These are phyloP conservation scores for Helobdella robusta DNA, from an alignment of 2,888 invertebrate species.

Conservation along the genomic window DNA sequence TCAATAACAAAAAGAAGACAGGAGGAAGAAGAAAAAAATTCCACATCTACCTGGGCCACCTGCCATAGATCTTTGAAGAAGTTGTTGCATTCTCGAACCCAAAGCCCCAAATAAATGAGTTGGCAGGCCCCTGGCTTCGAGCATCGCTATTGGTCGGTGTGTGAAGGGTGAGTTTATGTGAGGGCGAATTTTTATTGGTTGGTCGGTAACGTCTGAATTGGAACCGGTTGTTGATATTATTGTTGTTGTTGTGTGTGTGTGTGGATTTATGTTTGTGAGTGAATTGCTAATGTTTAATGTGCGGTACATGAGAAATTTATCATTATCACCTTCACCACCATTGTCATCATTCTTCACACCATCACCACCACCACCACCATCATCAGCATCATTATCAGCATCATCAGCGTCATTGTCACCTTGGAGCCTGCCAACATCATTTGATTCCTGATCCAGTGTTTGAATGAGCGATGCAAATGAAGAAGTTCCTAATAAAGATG, in stretches of 20 bases:
- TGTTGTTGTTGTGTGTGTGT: neutral
- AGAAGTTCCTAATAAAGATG: neutral
- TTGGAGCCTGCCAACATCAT: conserved; percentile 86
- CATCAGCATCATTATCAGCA: neutral
- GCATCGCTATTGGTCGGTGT: conserved; percentile 66
- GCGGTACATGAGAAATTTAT: neutral
- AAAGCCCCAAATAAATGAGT: conserved; percentile 90
- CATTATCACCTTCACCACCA: neutral
- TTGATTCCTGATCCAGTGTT: conserved; percentile 43
- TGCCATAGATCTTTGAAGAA: conserved; percentile 85
- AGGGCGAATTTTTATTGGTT: neutral
- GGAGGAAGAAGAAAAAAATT: neutral
- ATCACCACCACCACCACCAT: neutral
- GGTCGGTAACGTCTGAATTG: neutral
- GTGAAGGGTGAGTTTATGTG: no score
- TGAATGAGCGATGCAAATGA: conserved; percentile 18
- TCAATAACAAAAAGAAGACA: neutral
- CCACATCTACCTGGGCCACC: conserved; percentile 59
- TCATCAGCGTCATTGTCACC: conserved; percentile 36
- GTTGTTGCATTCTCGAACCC: conserved; percentile 89
- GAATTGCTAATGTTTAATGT: neutral
- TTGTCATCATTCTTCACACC: neutral
- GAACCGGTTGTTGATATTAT: neutral
- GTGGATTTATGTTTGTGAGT: neutral
- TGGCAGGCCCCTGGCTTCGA: conserved; percentile 89